These are phyloP conservation scores for Antedon mediterranea DNA, from an alignment of 53 echinoderm and acorn worm species.

Conservation along the genomic window DNA sequence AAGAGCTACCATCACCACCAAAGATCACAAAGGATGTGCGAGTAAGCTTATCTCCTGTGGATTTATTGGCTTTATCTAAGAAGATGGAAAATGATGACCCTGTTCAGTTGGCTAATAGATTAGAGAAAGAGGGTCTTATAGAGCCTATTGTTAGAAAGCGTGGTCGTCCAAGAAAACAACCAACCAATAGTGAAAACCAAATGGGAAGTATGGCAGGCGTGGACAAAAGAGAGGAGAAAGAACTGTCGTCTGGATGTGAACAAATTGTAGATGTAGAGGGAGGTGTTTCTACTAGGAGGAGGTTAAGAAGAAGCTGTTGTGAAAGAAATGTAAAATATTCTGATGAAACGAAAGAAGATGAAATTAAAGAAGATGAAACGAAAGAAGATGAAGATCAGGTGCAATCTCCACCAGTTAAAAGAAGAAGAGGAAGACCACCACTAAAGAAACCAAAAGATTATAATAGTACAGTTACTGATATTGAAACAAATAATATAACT, in stretches of 20 bases:
- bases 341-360: neutral
- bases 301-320: neutral
- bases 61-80: neutral
- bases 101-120: too few relatives aligned
- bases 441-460: neutral
- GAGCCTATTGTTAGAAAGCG: neutral
- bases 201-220: too few relatives aligned
- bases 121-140: neutral
- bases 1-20: neutral
- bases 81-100: neutral
- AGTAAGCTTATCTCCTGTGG: neutral
- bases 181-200: neutral
- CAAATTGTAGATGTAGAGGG: neutral
- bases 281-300: neutral
- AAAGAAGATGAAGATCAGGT: neutral
- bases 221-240: too few relatives aligned
- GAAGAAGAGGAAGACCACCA: conserved; percentile 28
- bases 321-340: neutral
- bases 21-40: neutral
- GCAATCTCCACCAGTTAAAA: neutral
- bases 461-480: neutral
- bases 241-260: neutral
- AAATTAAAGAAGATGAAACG: too few relatives aligned
- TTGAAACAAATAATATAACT: neutral
- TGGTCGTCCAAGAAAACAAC: neutral